phyloP scores from a whole-genome alignment of 2,797 vertebrate genomes.

The Halcyon chelicuti region DNA sequence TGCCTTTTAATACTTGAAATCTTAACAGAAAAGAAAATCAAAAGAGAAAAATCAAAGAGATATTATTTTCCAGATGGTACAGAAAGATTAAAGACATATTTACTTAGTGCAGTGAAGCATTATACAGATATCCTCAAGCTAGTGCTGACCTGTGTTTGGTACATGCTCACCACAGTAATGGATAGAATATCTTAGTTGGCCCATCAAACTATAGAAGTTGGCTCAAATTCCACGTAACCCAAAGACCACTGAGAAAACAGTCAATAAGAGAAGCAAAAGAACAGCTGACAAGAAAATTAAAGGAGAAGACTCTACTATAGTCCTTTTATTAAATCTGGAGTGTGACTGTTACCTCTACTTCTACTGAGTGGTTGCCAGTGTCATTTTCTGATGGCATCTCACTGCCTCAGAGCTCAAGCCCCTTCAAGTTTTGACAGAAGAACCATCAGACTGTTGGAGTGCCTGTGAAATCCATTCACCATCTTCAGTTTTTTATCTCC shows the following conservation, averaged over 20 bases:
- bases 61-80: constrained; percentile 49
- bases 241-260: background rate
- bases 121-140: constrained; percentile 6
- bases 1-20: constrained; percentile 14
- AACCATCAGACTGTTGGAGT: background rate
- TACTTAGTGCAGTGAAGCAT: background rate
- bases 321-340: background rate
- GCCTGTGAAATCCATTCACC: background rate
- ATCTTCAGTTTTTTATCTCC: background rate
- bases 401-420: background rate
- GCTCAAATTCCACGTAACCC: background rate
- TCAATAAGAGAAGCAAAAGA: background rate
- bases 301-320: background rate
- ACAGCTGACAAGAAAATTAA: background rate
- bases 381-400: background rate
- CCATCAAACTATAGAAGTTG: background rate
- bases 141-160: constrained; percentile 17
- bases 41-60: constrained; percentile 27
- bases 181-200: background rate
- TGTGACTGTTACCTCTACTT: background rate
- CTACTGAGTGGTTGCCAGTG: background rate
- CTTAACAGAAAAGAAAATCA: constrained; percentile 11
- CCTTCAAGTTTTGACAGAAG: background rate
- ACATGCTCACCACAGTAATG: background rate
- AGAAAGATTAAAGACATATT: constrained; percentile 39